Percentiles rank a stretch among this genome's conserved stretches.
Evolutionary conservation across 2,113 vertebrate genomes (phyloP).

Genomic region (Hyperopisus bebe): DNA sequence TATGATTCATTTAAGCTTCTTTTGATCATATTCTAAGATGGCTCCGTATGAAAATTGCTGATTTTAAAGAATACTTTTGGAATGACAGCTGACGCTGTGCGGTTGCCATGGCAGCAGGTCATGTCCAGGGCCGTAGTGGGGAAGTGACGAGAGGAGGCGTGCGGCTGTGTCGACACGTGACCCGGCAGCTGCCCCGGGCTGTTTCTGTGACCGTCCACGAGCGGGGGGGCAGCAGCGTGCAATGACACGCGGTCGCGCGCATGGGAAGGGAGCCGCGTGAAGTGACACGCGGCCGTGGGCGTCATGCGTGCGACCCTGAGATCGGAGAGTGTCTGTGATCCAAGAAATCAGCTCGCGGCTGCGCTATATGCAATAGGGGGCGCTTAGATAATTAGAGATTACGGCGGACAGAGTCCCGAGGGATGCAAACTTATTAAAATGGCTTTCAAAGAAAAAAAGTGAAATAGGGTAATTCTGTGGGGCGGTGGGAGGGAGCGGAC

Average conservation of each 20-base stretch:
- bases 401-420: background rate
- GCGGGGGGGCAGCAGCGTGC: constrained; percentile 22
- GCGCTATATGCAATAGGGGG: background rate
- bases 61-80: background rate
- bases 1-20: background rate
- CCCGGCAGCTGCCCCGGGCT: constrained; percentile 47
- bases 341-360: background rate
- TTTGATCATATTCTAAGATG: background rate
- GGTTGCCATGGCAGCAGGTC: constrained; percentile 60
- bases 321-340: background rate
- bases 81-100: constrained; percentile 7
- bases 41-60: background rate
- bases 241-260: background rate
- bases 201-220: constrained; percentile 64
- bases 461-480: background rate
- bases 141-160: constrained; percentile 48
- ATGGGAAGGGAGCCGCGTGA: background rate
- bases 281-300: background rate
- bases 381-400: background rate
- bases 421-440: background rate
- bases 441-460: background rate
- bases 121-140: constrained; percentile 38
- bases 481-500: background rate
- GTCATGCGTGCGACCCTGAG: background rate
- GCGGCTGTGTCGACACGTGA: constrained; percentile 63